Conservation (phyloP, 2,113 vertebrate species). For the Chamaetylas fuelleborni region DNA sequence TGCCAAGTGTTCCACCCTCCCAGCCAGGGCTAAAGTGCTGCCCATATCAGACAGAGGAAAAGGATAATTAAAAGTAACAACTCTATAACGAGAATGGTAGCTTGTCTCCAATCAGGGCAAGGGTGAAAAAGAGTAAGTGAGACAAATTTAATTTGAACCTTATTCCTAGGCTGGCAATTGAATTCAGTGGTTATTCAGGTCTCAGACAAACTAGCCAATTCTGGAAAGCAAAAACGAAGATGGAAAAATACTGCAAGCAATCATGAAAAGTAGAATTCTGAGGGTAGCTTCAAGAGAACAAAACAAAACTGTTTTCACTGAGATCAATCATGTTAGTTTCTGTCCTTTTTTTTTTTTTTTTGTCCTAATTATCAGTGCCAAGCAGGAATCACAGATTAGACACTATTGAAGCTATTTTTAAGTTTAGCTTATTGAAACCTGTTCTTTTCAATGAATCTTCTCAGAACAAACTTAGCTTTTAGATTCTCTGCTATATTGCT, state of each 20-base stretch:
- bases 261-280: slow-evolving; percentile 25
- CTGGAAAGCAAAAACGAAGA: background rate
- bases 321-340: slow-evolving; percentile 45
- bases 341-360: background rate
- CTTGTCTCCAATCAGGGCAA: background rate
- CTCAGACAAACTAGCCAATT: background rate
- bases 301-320: slow-evolving; percentile 48
- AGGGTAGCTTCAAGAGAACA: slow-evolving; percentile 29
- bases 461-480: slow-evolving; percentile 40
- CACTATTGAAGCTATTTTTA: slow-evolving; percentile 59
- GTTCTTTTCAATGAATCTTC: slow-evolving; percentile 33
- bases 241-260: slow-evolving; percentile 40
- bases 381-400: slow-evolving; percentile 60
- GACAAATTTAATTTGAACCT: background rate
- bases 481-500: background rate
- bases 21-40: background rate
- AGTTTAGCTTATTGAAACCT: slow-evolving; percentile 45
- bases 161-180: background rate
- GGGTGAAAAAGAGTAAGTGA: background rate
- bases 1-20: background rate
- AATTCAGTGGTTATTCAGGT: background rate
- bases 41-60: background rate
- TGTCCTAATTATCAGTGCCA: slow-evolving; percentile 61
- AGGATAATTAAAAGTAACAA: background rate
- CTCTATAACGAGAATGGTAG: background rate